Evolutionary conservation across 2,888 invertebrate species (phyloP), one percentile per base, ranked within the genome.

Genomic region (Luperina testacea): DNA sequence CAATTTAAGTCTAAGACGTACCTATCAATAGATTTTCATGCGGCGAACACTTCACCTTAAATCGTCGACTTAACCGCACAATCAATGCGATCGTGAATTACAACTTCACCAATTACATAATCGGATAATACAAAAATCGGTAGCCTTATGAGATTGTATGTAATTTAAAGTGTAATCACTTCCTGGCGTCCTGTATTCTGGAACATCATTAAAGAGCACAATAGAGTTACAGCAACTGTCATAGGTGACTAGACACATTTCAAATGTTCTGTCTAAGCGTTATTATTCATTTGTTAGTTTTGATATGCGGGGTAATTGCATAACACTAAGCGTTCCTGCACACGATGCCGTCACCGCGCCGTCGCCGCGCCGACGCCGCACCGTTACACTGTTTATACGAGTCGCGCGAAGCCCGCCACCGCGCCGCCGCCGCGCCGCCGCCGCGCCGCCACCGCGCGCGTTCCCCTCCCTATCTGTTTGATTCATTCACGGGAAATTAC

Each of bases 21-120:
- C 38, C 38, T 38, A 45, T 32, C 9, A 45, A 5, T 13, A 71
- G 11, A 32, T 11, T 13, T 24, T 24, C 1, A 20, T 6, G 17
- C 4, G 0, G 2, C 11, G n/a, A 75, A 57, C 24, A 27, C 48
- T 15, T 69, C 69, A 69, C 38, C 76, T 76, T 81, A 59, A 81
- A 59, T 82, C 15, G 7, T 45, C 32, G 27, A 48, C 15, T 69
- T 27, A 63, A 81, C 38, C 69, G 48, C 76, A 76, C 20, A 80
- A 64, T 63, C 38, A 81, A 75, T 6, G 48, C 9, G 45, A 63
- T 68, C 8, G 48, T 59, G 51, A 38, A 72, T 69, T 15, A 80
- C 75, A 48, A 69, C 79, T 57, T 38, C 8, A 61, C 32, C 11
- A 32, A 38, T 86, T 81, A 76, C 65, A 68, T 81, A 79, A 81